These are phyloP conservation scores for Parochlus steinenii DNA, from an alignment of 2,888 invertebrate genomes.

Conservation along the genomic window DNA sequence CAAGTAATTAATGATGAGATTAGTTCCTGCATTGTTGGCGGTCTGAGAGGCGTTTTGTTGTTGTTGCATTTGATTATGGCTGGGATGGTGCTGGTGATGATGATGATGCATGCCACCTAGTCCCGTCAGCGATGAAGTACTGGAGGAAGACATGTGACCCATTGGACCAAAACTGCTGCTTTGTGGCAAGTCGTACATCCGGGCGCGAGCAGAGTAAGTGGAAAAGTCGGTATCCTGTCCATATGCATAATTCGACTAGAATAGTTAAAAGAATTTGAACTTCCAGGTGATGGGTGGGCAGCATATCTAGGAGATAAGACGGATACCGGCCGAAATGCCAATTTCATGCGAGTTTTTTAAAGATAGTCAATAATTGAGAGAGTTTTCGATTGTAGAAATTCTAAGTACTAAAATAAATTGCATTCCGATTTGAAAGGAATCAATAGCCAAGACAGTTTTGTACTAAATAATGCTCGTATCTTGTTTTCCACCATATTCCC, in stretches of 20 bases:
- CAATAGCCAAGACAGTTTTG: no score
- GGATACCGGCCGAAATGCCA: slow-evolving; percentile 6
- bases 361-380: no score
- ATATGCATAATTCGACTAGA: slow-evolving; percentile 31
- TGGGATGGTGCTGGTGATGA: no score
- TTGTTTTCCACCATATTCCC: no score
- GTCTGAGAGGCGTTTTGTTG: background rate
- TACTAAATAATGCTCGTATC: no score
- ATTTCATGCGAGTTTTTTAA: slow-evolving; percentile 4
- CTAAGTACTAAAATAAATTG: no score
- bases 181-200: slow-evolving; percentile 28
- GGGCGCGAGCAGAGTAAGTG: slow-evolving; percentile 28
- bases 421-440: no score
- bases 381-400: no score
- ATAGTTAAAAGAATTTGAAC: slow-evolving; percentile 25
- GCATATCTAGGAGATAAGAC: slow-evolving; percentile 7
- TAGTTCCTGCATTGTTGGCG: slow-evolving; percentile 38
- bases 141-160: slow-evolving; percentile 24
- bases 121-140: slow-evolving; percentile 23
- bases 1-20: slow-evolving; percentile 89
- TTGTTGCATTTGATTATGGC: background rate
- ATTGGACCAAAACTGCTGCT: slow-evolving; percentile 23
- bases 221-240: slow-evolving; percentile 33
- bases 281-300: slow-evolving; percentile 17
- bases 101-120: no score